Base-by-base conservation (phyloP, 2,888 invertebrate species). In the Clostera curtula region DNA sequence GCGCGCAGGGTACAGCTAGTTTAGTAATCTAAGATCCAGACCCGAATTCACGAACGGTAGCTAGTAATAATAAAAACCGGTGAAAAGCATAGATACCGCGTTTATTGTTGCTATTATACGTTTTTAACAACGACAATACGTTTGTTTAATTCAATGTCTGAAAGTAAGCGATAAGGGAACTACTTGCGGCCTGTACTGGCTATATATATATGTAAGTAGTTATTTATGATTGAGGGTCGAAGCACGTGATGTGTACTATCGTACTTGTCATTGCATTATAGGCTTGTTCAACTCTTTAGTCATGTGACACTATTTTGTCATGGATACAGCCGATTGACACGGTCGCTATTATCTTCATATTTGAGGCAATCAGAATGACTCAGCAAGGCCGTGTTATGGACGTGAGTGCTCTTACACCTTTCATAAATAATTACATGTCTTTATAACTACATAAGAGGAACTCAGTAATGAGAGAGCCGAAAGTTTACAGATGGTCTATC, bases 341-440 rank as follows among this genome's bases (percentile, higher is more conserved):
- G 47, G 41, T 30, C 54, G 46, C 41, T 38, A 24, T 29, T 32
- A 39, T 34, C 35, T 33, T 35, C 30, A 9, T 26, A 25, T 32
- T 25, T 39, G 40, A 45, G 40, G 45, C 38, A 31, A 34, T 29
- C 31, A 32, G 19, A 36, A 35, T 47, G 43, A 43, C 25, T 45
- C 35, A 39, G 34, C 34, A 47, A 40, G 43, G 54, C 39, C 54
- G 55, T 41, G 21, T 34, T 13, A 36, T 31, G 20, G 36, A 40
- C 56, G 56, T 54, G 22, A 36, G 31, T 22, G 21, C 27, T 35
- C 26, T 43, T 35, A 35, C 40, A 23, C 57, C 61, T 67, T 69
- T 67, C 65, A 61, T 60, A 56, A 52, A 49, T 43, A 36, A 40
- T 31, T 69, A 73, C 66, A 61, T 71, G 71, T 46, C 37, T 31